Conservation (phyloP, 2,113 vertebrate species). For the Pelvicachromis taeniatus region DNA sequence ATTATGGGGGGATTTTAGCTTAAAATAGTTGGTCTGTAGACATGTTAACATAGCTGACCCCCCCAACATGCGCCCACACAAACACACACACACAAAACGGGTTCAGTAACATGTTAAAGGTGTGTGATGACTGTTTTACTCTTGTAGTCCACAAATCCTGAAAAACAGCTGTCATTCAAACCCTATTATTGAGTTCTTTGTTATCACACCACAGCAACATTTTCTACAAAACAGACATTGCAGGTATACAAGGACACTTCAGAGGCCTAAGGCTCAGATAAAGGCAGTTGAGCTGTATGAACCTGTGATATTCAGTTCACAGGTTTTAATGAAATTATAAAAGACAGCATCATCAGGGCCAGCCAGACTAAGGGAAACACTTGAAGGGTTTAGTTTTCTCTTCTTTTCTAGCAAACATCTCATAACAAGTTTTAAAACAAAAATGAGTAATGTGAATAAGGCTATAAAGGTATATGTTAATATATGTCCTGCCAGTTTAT, state of each 20-base stretch:
- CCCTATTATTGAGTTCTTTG: background rate
- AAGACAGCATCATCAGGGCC: background rate
- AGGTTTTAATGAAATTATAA: background rate
- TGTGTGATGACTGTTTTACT: background rate
- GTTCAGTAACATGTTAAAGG: background rate
- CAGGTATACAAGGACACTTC: background rate
- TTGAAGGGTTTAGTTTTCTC: background rate
- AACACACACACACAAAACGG: background rate
- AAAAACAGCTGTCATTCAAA: background rate
- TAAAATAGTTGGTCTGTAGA: background rate
- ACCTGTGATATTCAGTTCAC: conserved; percentile 1
- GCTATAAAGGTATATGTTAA: background rate
- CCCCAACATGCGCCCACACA: no score
- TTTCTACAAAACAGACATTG: background rate
- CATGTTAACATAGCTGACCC: background rate
- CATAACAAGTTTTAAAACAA: background rate
- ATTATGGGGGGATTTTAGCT: background rate
- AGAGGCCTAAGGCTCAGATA: background rate
- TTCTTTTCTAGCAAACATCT: background rate
- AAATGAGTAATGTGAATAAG: background rate
- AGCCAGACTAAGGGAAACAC: background rate
- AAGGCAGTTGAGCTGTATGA: background rate
- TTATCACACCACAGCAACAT: background rate
- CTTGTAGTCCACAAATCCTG: background rate
- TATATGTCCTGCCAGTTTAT: background rate